A percentile compares a stretch with the other conserved stretches of the same genome.
Evolutionary conservation across 2,888 invertebrate species (phyloP).

Genomic region (Lacanobia oleracea): DNA sequence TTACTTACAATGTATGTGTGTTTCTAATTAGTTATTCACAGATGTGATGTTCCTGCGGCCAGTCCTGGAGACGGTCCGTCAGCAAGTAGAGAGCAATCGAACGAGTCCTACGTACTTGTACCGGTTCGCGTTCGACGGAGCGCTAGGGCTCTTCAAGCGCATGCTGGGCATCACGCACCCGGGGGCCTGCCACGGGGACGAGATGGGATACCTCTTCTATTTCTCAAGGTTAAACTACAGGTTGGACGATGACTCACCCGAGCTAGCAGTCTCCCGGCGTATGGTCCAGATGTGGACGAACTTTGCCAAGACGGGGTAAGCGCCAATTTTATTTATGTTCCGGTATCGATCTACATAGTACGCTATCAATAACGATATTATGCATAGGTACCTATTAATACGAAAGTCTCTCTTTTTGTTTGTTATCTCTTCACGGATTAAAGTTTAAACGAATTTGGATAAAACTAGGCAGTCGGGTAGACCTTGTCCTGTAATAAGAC

Average conservation of each 20-base stretch:
- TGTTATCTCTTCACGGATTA: too few relatives aligned
- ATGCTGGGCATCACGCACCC: constrained; percentile 91
- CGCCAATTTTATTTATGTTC: not conserved
- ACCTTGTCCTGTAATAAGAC: too few relatives aligned
- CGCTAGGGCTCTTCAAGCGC: constrained; percentile 91
- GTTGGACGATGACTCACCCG: constrained; percentile 90
- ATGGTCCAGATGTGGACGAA: constrained; percentile 92
- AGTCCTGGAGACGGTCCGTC: constrained; percentile 87
- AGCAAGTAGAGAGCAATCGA: constrained; percentile 80
- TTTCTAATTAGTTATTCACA: constrained; percentile 88
- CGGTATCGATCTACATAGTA: not conserved
- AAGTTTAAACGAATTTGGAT: too few relatives aligned
- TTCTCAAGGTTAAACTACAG: constrained; percentile 92
- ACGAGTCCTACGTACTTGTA: constrained; percentile 91
- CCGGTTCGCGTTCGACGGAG: constrained; percentile 91
- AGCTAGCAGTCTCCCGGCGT: constrained; percentile 90
- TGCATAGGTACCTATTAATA: too few relatives aligned
- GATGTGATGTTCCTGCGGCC: constrained; percentile 92
- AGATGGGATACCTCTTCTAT: constrained; percentile 92
- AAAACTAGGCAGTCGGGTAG: too few relatives aligned
- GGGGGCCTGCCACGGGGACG: constrained; percentile 92
- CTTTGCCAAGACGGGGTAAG: constrained; percentile 92
- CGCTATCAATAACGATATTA: not conserved
- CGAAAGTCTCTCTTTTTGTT: too few relatives aligned
- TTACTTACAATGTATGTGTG: not conserved